Conservation (phyloP, 2,797 vertebrate genomes). For the Cryptoblepharus egeriae region DNA sequence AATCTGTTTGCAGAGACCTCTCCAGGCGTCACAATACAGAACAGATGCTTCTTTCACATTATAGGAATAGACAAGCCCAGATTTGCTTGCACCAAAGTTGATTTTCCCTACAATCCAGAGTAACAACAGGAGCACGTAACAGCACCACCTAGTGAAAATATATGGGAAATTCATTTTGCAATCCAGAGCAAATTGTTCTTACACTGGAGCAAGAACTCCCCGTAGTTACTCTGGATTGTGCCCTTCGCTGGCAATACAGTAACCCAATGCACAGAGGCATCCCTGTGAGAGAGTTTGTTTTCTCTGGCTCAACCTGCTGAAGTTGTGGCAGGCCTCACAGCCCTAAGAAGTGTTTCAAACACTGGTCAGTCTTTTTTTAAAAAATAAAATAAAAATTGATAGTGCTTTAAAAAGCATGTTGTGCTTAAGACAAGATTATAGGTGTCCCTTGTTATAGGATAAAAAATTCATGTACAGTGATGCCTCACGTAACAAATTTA, state of each 20-base stretch:
- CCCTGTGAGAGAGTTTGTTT: conserved; percentile 59
- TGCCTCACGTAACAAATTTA: no score
- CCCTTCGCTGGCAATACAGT: conserved; percentile 15
- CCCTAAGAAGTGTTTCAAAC: conserved; percentile 57
- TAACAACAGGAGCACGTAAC: no score
- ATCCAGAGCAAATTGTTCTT: no score
- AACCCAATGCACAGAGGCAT: conserved; percentile 48
- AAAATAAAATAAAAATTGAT: conserved; percentile 33
- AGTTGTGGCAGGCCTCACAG: conserved; percentile 43
- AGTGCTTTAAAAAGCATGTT: conserved; percentile 48
- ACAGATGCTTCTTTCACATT: conserved; percentile 77
- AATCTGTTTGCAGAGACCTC: conserved; percentile 45
- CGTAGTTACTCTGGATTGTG: no score
- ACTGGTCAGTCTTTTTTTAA: conserved; percentile 38
- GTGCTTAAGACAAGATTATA: no score
- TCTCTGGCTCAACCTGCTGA: conserved; percentile 53
- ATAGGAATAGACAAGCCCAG: conserved; percentile 64
- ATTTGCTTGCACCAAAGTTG: conserved; percentile 60
- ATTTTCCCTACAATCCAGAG: conserved; percentile 66
- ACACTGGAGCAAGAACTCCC: no score
- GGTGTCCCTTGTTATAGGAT: no score
- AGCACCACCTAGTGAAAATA: no score
- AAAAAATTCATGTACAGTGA: no score
- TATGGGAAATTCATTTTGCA: no score
- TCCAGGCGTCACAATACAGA: conserved; percentile 66